Evolutionary conservation across 2,888 invertebrate genomes (phyloP), one percentile per base, ranked within the genome.

Genomic region (Drosophila dives): DNA sequence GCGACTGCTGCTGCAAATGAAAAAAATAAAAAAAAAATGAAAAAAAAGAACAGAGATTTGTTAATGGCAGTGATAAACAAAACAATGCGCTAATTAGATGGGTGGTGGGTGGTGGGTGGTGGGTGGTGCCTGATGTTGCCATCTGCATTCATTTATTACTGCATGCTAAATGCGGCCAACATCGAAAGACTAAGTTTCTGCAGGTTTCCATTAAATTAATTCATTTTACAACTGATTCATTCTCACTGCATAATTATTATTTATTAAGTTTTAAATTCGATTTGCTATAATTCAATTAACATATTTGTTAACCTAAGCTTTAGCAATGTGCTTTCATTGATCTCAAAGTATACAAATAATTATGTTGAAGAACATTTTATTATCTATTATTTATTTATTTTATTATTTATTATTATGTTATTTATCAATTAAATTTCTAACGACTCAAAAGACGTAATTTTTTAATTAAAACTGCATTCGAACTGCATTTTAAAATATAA

Each of bases 1-100:
- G 58, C 65, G 86, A 83, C 72, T 72, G 83, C 66, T 85, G 76
- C 83, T 90, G 83, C 71, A 82, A 85, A 40, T 11, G 17, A 69
- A 72, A 71, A 36, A 36, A 45, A 40, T 45, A 49, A 23, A 1
- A 23, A 23, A 71, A 72, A 71, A 36, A 36, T 45, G 48, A 23
- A 1, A 23, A 23, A 71, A 72, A 71, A 36, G 34, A 23, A 23
- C 36, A 26, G 15, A 54, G 15, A 38, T 15, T 53, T 38, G 15
- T 36, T 29, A 38, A 51, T 63, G 63, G 45, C 23, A 23, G 15
- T 5, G 53, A 42, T 51, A 34, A 51, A 34, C 63, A 51, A 40
- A 33, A 8, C 40, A 50, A 50, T 61, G 48, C 51, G 36, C 17
- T 26, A 12, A n/a, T 55, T 36, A 23, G 8, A 15, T n/a, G 45